phyloP scores from a whole-genome alignment of 2,888 invertebrate genomes.

The Deilephila porcellus region DNA sequence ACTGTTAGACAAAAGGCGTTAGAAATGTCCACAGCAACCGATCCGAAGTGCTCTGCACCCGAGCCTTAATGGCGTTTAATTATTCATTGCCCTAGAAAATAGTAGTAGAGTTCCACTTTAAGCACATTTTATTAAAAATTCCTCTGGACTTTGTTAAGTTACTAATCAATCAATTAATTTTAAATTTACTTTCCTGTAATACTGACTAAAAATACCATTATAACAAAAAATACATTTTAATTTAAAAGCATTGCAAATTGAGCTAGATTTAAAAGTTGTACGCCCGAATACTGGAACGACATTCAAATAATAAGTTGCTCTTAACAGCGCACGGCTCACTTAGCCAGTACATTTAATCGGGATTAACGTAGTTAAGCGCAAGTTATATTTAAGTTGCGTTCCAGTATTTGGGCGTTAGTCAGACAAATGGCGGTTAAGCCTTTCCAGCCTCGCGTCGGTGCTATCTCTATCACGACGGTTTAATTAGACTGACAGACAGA shows the following conservation, averaged over 20 bases:
- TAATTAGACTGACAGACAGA: constrained; percentile 10
- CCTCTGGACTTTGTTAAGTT: background rate
- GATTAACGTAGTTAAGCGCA: too few relatives aligned
- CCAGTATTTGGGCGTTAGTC: background rate
- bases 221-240: too few relatives aligned
- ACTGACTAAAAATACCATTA: too few relatives aligned
- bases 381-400: too few relatives aligned
- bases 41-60: background rate
- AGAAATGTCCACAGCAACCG: background rate
- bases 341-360: too few relatives aligned
- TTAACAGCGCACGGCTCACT: too few relatives aligned
- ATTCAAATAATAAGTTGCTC: too few relatives aligned
- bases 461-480: constrained; percentile 3
- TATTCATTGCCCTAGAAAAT: background rate
- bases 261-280: background rate
- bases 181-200: background rate
- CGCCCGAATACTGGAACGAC: too few relatives aligned
- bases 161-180: background rate
- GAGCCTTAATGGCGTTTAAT: background rate
- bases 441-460: background rate
- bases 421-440: constrained; percentile 3
- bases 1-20: background rate
- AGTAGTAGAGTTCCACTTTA: background rate
- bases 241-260: background rate
- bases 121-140: background rate